Evolutionary conservation across 2,888 invertebrate species (phyloP).

Genomic region (Xylophagus ater): DNA sequence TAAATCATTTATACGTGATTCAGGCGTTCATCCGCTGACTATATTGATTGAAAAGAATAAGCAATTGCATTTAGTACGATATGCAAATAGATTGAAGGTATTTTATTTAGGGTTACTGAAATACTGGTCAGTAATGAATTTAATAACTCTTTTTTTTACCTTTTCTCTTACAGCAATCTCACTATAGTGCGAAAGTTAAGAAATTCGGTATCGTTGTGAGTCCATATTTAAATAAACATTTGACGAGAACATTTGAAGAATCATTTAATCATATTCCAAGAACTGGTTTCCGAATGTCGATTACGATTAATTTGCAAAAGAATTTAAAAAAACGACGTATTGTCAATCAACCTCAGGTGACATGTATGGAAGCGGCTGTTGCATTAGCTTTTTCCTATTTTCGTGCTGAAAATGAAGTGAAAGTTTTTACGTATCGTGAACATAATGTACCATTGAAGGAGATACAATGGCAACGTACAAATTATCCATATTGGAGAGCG

Average conservation of each 20-base stretch:
- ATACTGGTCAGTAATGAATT: background rate
- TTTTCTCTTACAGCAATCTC: slow-evolving; percentile 6
- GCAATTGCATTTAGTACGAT: slow-evolving; percentile 6
- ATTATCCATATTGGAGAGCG: no score
- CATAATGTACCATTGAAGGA: no score
- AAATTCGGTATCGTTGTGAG: background rate
- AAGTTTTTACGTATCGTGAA: slow-evolving; percentile 28
- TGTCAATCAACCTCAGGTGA: slow-evolving; percentile 22
- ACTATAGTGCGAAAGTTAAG: slow-evolving; percentile 6
- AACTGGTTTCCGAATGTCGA: slow-evolving; percentile 25
- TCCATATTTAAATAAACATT: slow-evolving; percentile 2
- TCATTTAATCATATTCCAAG: slow-evolving; percentile 16
- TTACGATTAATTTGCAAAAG: slow-evolving; percentile 32
- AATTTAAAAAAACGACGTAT: slow-evolving; percentile 27
- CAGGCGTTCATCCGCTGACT: slow-evolving; percentile 26
- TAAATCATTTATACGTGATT: slow-evolving; percentile 18
- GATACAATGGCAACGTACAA: no score
- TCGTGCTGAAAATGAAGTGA: slow-evolving; percentile 24
- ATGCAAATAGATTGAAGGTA: slow-evolving; percentile 16
- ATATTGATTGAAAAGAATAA: slow-evolving; percentile 23
- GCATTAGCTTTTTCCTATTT: slow-evolving; percentile 32
- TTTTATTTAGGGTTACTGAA: background rate
- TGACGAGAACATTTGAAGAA: slow-evolving; percentile 12
- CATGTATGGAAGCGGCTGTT: slow-evolving; percentile 29
- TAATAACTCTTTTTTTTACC: background rate